These are phyloP conservation scores for Drosophila buzzatii DNA, from an alignment of 2,888 invertebrate species.

Conservation along the genomic window DNA sequence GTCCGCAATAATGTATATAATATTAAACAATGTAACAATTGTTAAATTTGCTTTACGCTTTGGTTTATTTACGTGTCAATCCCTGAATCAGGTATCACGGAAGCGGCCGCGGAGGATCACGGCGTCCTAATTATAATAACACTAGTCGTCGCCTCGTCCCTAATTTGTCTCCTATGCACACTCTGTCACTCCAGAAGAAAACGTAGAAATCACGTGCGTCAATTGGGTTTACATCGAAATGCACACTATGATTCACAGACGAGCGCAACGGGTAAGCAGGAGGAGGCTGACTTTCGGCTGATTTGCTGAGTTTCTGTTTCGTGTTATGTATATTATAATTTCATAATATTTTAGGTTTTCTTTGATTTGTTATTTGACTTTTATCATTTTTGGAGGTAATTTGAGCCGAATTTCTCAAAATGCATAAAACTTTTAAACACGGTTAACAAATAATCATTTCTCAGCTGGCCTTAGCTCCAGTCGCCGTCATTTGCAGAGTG, in stretches of 20 bases:
- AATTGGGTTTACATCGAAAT: constrained; percentile 85
- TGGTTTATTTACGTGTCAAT: constrained; percentile 33
- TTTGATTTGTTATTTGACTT: constrained; percentile 54
- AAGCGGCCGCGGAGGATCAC: constrained; percentile 86
- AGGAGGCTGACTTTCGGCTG: background rate
- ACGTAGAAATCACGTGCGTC: constrained; percentile 85
- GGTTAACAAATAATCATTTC: background rate
- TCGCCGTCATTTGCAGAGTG: constrained; percentile 85
- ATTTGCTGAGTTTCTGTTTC: background rate
- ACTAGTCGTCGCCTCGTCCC: constrained; percentile 86
- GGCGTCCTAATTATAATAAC: constrained; percentile 86
- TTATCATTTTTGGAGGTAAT: constrained; percentile 55
- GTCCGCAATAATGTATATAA: constrained; percentile 23
- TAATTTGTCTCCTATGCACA: constrained; percentile 86
- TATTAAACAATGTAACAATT: constrained; percentile 29
- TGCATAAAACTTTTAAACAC: background rate
- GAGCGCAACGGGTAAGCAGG: constrained; percentile 85
- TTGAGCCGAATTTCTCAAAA: background rate
- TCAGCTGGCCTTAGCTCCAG: constrained; percentile 85
- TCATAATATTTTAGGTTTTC: constrained; percentile 59
- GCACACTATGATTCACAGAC: constrained; percentile 86
- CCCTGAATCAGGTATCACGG: constrained; percentile 83
- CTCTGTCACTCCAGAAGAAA: constrained; percentile 86
- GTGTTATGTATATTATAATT: constrained; percentile 24
- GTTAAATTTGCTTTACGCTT: constrained; percentile 25